Conservation (phyloP, 2,888 invertebrate species). For the Zonitis immaculata region DNA sequence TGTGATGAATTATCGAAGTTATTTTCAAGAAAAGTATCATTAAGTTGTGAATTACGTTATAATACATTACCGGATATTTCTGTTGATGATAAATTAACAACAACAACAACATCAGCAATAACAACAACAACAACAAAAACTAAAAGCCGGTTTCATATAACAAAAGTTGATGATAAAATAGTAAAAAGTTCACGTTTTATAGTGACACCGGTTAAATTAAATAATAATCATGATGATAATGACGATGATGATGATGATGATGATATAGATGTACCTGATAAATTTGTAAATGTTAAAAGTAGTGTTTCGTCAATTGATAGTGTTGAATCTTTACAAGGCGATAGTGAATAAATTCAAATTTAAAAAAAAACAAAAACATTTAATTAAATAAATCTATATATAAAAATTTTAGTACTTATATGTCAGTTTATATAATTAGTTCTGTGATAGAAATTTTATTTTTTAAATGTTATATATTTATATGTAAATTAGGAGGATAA, state of each 20-base stretch:
- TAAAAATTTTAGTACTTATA: slow-evolving; percentile 1
- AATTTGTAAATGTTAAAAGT: slow-evolving; percentile 36
- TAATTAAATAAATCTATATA: slow-evolving; percentile 6
- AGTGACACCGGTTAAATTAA: slow-evolving; percentile 30
- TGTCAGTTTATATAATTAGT: slow-evolving; percentile 12
- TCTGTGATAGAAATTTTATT: slow-evolving; percentile 18
- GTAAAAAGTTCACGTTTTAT: slow-evolving; percentile 23
- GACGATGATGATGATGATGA: slow-evolving; percentile 22
- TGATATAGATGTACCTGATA: slow-evolving; percentile 24
- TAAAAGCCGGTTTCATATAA: slow-evolving; percentile 36
- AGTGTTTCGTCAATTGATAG: slow-evolving; percentile 40
- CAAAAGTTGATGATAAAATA: slow-evolving; percentile 27
- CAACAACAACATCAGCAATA: slow-evolving; percentile 27
- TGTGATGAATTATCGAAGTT: slow-evolving; percentile 33
- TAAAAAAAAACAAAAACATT: slow-evolving; percentile 7
- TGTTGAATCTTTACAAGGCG: slow-evolving; percentile 37
- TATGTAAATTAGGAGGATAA: not conserved
- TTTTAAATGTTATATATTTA: not conserved
- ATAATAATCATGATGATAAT: no score
- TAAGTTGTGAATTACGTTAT: slow-evolving; percentile 42
- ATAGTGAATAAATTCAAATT: slow-evolving; percentile 22
- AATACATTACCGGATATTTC: slow-evolving; percentile 9
- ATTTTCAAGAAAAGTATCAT: slow-evolving; percentile 39
- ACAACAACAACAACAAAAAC: slow-evolving; percentile 30
- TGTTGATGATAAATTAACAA: slow-evolving; percentile 21